Evolutionary conservation across 64 coral and sea anemone species (phyloP), one percentile per base, ranked within the genome.

Genomic region (Cladopsammia gracilis): DNA sequence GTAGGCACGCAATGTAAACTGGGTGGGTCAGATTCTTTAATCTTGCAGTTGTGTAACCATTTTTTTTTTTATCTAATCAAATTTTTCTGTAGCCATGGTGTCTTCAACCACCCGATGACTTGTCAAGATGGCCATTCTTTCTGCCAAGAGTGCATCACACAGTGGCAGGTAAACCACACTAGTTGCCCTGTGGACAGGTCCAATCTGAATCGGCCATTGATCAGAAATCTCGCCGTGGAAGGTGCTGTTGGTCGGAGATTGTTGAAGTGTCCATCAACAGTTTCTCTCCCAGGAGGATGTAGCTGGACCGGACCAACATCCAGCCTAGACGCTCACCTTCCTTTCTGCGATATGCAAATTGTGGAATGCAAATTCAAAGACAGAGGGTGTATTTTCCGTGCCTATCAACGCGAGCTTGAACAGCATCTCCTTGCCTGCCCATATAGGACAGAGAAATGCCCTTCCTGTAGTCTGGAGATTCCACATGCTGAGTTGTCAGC

Each of bases 121-220:
- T 75, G 73, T 18, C 73, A 48, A 75, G 73, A 75, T 75, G 46
- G 73, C 16, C 46, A 75, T 75, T 75, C 73, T 18, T 75, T 75
- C 47, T 75, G 73, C 34, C 13, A 75, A 20, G 45, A 75, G 13
- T 75, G 46, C 45, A 75, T 75, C 7, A 75, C 73, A n/a, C 16
- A 49, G 11, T 48, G 44, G 44, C 46, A 75, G 15, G 0, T 7
- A 5, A 51, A 50, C 46, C 18, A 75, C 14, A 50, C 16, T 18
- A 45, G 8, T 75, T 75, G 73, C 13, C 73, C 45, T 49, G 73
- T 49, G 5, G 73, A 75, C 73, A 48, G 46, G 73, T 16, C 13
- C 12, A 20, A 6, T 75, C 13, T 75, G 14, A 19, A 20, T 50
- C 34, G 73, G 0, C 13, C 34, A 6, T 43, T 75, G 44, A 13